Evolutionary conservation across 2,797 vertebrate genomes (phyloP).

Genomic region (Arctocebus calabarensis): DNA sequence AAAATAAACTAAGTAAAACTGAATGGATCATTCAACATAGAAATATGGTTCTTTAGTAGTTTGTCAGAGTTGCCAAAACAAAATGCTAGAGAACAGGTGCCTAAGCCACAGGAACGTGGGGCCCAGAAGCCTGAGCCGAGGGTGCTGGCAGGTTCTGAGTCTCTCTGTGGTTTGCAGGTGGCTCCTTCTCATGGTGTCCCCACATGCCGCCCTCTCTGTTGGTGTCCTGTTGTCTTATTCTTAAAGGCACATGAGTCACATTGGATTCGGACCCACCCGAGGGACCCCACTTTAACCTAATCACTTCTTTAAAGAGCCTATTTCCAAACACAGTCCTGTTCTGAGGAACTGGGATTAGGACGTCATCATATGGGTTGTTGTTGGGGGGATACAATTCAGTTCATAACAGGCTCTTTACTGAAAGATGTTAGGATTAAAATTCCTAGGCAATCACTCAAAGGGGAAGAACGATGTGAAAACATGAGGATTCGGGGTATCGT

Average conservation of each 20-base stretch:
- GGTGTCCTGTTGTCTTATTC: neutral
- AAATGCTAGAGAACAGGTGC: neutral
- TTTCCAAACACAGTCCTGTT: neutral
- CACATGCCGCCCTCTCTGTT: neutral
- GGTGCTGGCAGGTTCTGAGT: neutral
- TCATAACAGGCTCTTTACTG: neutral
- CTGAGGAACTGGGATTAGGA: neutral
- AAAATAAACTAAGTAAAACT: neutral
- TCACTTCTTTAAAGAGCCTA: neutral
- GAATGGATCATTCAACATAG: neutral
- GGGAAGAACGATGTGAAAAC: neutral
- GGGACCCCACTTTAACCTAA: neutral
- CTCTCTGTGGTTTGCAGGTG: neutral
- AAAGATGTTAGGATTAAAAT: neutral
- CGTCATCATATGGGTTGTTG: neutral
- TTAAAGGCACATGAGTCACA: neutral
- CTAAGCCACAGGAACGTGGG: neutral
- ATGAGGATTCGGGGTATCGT: neutral
- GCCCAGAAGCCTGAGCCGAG: neutral
- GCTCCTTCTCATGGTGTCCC: neutral
- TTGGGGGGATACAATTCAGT: neutral
- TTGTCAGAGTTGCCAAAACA: neutral
- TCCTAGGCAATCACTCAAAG: neutral
- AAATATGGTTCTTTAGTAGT: neutral
- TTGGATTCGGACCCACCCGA: neutral